A percentile compares a stretch with the other conserved stretches of the same genome.
phyloP scores from a whole-genome alignment of 2,797 vertebrate species.

The Bovichtus diacanthus region DNA sequence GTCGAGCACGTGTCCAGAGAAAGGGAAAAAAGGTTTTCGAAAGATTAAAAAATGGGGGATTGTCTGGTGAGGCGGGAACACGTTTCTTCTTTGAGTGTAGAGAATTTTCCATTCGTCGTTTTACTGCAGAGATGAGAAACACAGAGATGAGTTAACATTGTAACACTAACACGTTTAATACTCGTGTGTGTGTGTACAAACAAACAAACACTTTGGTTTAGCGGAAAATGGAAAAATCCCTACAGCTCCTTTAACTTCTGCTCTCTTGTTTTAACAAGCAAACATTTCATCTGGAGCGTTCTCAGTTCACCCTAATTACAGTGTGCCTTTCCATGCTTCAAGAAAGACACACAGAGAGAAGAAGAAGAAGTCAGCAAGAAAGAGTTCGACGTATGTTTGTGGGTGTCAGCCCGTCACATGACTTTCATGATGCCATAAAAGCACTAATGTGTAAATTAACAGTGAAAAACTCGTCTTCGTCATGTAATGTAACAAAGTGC shows the following conservation, averaged over 20 bases:
- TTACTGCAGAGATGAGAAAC: constrained; percentile 67
- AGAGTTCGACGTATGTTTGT: constrained; percentile 24
- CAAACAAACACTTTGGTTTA: constrained; percentile 56
- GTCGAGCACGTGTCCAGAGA: constrained; percentile 57
- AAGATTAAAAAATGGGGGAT: constrained; percentile 5
- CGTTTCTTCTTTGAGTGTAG: constrained; percentile 43
- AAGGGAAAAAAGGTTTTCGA: background rate
- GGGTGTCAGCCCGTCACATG: constrained; percentile 39
- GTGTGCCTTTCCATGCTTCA: constrained; percentile 27
- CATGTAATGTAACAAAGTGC: background rate
- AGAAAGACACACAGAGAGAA: constrained; percentile 17
- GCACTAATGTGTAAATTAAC: constrained; percentile 40
- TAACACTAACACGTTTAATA: background rate
- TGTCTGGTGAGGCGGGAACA: constrained; percentile 37
- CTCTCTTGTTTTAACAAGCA: constrained; percentile 66
- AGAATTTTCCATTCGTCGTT: constrained; percentile 65
- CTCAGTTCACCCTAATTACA: constrained; percentile 63
- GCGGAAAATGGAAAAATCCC: constrained; percentile 56
- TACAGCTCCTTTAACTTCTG: constrained; percentile 40
- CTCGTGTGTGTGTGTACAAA: constrained; percentile 20
- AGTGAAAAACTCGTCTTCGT: constrained; percentile 8
- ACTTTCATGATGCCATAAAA: constrained; percentile 37
- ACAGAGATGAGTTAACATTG: constrained; percentile 28
- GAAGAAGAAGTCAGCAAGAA: constrained; percentile 11
- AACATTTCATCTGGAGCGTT: constrained; percentile 59